These are phyloP conservation scores for Bhutanitis thaidina DNA, from an alignment of 2,888 invertebrate genomes.

Conservation along the genomic window DNA sequence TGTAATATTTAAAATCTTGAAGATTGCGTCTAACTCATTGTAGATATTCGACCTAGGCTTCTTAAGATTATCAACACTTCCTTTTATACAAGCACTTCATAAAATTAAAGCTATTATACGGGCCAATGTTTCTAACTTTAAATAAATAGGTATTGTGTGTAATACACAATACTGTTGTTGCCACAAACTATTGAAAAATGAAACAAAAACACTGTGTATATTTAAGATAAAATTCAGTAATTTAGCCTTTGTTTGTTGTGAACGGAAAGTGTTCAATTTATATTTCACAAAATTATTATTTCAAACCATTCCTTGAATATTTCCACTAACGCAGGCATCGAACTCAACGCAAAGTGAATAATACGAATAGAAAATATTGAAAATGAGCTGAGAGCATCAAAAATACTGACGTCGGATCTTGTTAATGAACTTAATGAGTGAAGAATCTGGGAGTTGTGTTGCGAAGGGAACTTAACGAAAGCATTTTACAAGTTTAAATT, in stretches of 20 bases:
- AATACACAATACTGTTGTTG: slow-evolving; percentile 29
- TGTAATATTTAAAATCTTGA: slow-evolving; percentile 78
- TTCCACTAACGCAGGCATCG: slow-evolving; percentile 65
- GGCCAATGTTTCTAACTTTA: slow-evolving; percentile 6
- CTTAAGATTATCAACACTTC: slow-evolving; percentile 45
- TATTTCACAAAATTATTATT: slow-evolving; percentile 75
- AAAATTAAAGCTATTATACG: slow-evolving; percentile 44
- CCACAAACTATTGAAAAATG: slow-evolving; percentile 54
- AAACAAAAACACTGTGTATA: slow-evolving; percentile 42
- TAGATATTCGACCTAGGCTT: slow-evolving; percentile 58
- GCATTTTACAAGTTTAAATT: slow-evolving; percentile 63
- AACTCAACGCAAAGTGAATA: slow-evolving; percentile 59
- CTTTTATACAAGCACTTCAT: slow-evolving; percentile 59
- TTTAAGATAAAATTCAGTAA: too few species aligned
- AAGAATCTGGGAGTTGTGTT: slow-evolving; percentile 57
- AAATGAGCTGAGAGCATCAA: too few species aligned
- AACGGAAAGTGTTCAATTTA: slow-evolving; percentile 71
- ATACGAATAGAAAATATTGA: slow-evolving; percentile 66
- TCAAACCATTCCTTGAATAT: slow-evolving; percentile 70
- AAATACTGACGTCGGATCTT: slow-evolving; percentile 65
- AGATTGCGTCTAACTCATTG: slow-evolving; percentile 72
- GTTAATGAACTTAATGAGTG: slow-evolving; percentile 74
- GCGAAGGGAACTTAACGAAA: too few species aligned
- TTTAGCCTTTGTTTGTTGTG: slow-evolving; percentile 30
- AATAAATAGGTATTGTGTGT: slow-evolving; percentile 10